Evolutionary conservation across 2,888 invertebrate species (phyloP), one percentile per base, ranked within the genome.

Genomic region (Diplolepis rosae): DNA sequence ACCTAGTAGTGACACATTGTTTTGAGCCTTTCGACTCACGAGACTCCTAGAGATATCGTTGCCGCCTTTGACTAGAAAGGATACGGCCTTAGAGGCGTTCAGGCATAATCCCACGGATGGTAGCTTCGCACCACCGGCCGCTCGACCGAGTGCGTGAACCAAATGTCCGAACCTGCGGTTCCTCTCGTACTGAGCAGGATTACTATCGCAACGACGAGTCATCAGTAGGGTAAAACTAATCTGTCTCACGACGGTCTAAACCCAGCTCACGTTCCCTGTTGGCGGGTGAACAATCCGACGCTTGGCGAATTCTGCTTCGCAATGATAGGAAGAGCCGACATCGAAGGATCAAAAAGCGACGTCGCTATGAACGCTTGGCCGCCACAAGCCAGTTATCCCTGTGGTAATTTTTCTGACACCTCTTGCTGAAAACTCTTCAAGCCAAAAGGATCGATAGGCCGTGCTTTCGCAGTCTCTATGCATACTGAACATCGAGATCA

Each of bases 241-340:
- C n/a, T n/a, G n/a, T n/a, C n/a, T n/a, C n/a, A n/a, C n/a, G n/a
- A n/a, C n/a, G n/a, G n/a, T n/a, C n/a, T n/a, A n/a, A n/a, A n/a
- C n/a, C n/a, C n/a, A n/a, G n/a, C n/a, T n/a, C n/a, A n/a, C n/a
- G n/a, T n/a, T 51, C 30, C 56, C 56, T 56, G 56, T 56, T 56
- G 56, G 90, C 90, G 92, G 92, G 91, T 92, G 92, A 93, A 92
- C 92, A 93, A 93, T 93, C 92, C 92, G 90, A 93, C 92, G 90
- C 92, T 92, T 92, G 90, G 91, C 89, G 91, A 92, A 91, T 92
- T 92, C 91, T 91, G 92, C 92, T 92, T 92, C 92, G 90, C 92
- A 92, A 93, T 92, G 92, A 92, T 92, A 93, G 92, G 92, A 92
- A 92, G 92, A 93, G 92, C 92, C 92, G 92, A 93, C 91, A 92